These are phyloP conservation scores for Catocala sponsa DNA, from an alignment of 2,888 invertebrate species.

Conservation along the genomic window DNA sequence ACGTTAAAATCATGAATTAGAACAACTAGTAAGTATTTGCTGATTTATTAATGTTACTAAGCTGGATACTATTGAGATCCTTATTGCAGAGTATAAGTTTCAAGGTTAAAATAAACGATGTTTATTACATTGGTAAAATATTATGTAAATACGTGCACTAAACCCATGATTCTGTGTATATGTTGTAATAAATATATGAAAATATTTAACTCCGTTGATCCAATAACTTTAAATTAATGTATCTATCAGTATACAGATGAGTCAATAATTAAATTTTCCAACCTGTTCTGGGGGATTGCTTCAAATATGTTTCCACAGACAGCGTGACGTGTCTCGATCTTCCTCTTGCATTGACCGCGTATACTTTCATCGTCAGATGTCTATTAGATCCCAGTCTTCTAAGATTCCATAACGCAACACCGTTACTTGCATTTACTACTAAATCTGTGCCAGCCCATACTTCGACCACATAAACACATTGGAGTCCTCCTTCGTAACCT, in stretches of 20 bases:
- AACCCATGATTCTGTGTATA: no score
- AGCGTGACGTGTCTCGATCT: constrained; percentile 91
- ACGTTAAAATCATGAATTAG: no score
- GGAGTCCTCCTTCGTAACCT: constrained; percentile 94
- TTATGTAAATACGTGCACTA: no score
- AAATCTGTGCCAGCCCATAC: constrained; percentile 90
- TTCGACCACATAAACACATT: constrained; percentile 91
- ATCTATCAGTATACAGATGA: background rate
- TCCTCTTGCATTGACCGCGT: constrained; percentile 95
- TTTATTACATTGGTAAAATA: no score
- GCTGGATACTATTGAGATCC: no score
- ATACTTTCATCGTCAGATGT: constrained; percentile 92
- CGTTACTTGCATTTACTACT: constrained; percentile 91
- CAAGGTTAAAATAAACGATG: no score
- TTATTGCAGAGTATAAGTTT: no score
- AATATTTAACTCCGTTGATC: background rate
- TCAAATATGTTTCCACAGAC: constrained; percentile 76
- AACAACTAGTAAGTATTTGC: no score
- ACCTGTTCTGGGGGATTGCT: constrained; percentile 78
- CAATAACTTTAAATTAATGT: background rate
- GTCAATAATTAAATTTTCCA: background rate
- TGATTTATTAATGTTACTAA: no score
- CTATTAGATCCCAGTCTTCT: constrained; percentile 93
- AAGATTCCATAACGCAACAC: constrained; percentile 92
- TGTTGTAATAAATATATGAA: constrained; percentile 37